A percentile compares a stretch with the other conserved stretches of the same genome.
phyloP scores from a whole-genome alignment of 2,797 vertebrate species.

The Silurus lanzhouensis region DNA sequence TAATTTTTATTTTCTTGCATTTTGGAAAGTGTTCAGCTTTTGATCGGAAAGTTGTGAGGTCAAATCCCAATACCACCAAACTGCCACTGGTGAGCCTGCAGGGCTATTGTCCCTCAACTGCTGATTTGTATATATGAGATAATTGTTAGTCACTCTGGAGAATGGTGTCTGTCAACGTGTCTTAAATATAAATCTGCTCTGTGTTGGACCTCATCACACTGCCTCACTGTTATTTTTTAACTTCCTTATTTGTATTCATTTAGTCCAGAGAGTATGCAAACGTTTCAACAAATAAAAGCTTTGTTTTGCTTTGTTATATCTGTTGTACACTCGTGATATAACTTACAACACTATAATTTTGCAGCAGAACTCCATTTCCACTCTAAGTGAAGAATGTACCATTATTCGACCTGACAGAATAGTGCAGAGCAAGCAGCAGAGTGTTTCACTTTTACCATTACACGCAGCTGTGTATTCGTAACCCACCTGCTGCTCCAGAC shows the following conservation, averaged over 20 bases:
- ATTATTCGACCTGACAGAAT: conserved; percentile 21
- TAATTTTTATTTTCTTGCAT: not conserved
- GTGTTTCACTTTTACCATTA: conserved; percentile 26
- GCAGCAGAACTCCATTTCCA: not conserved
- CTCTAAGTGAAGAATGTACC: not conserved
- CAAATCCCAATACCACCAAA: too few species aligned
- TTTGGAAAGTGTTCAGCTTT: too few species aligned
- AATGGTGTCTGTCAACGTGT: too few species aligned
- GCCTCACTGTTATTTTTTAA: not conserved
- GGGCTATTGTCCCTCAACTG: too few species aligned
- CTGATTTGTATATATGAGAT: too few species aligned
- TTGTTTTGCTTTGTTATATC: not conserved
- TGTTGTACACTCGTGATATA: not conserved
- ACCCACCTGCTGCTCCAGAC: conserved; percentile 37
- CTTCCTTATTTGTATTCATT: not conserved
- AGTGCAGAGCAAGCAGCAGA: conserved; percentile 13
- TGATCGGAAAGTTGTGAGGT: too few species aligned
- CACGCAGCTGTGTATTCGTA: conserved; percentile 12
- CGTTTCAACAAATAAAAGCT: not conserved
- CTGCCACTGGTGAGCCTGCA: too few species aligned
- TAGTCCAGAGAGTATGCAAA: not conserved
- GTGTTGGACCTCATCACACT: not conserved
- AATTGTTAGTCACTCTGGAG: too few species aligned
- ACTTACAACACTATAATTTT: not conserved
- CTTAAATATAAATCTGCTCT: not conserved